These are phyloP conservation scores for Hanleya hanleyi DNA, from an alignment of 2,888 invertebrate species.

Conservation along the genomic window DNA sequence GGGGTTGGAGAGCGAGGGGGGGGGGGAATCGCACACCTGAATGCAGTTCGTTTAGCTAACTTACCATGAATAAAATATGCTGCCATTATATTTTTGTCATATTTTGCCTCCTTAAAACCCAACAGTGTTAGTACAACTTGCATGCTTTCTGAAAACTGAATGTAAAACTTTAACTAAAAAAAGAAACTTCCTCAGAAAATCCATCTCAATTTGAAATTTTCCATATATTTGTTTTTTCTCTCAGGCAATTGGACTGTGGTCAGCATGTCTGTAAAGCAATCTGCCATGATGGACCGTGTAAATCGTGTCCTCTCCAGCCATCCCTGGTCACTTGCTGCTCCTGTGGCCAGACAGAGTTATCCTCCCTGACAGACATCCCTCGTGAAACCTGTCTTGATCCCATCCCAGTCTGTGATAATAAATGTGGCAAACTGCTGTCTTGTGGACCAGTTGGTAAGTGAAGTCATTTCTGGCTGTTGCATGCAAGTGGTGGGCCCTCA, in stretches of 20 bases:
- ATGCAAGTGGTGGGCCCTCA: not conserved
- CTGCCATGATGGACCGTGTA: conserved; percentile 83
- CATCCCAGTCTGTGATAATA: conserved; percentile 79
- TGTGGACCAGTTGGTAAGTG: conserved; percentile 77
- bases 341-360: conserved; percentile 81
- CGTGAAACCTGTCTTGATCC: conserved; percentile 65
- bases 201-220: too few species aligned
- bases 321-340: conserved; percentile 81
- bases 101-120: too few species aligned
- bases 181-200: too few species aligned
- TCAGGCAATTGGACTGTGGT: conserved; percentile 70
- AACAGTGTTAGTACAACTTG: too few species aligned
- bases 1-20: too few species aligned
- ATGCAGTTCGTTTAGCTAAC: too few species aligned
- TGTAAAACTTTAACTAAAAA: too few species aligned
- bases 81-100: too few species aligned
- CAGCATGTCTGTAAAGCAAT: conserved; percentile 81
- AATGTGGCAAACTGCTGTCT: conserved; percentile 83
- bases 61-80: too few species aligned
- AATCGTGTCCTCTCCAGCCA: conserved; percentile 79
- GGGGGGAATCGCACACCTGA: too few species aligned
- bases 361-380: conserved; percentile 38
- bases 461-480: not conserved
- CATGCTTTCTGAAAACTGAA: too few species aligned
- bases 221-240: too few species aligned